Evolutionary conservation across 2,888 invertebrate species (phyloP).

Genomic region (Trissoscelio sp.): DNA sequence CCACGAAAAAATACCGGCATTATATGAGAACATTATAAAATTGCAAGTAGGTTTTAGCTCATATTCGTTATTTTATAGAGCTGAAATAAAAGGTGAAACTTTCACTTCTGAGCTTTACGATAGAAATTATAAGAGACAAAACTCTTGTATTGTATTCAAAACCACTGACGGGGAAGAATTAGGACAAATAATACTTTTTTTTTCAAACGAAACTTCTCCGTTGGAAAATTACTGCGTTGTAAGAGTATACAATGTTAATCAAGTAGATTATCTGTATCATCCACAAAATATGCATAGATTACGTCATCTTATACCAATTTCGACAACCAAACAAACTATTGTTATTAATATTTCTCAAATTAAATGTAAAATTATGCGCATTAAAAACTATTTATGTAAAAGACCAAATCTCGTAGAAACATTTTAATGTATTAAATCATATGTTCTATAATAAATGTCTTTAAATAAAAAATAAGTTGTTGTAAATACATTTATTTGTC

Average conservation of each 20-base stretch:
- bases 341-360: neutral
- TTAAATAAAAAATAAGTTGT: no score
- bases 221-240: neutral
- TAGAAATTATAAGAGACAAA: conserved; percentile 5
- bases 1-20: neutral
- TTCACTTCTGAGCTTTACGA: conserved; percentile 1
- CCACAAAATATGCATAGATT: conserved; percentile 11
- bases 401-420: conserved; percentile 1
- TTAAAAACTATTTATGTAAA: conserved; percentile 1
- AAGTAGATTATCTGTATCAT: conserved; percentile 1
- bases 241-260: conserved; percentile 2
- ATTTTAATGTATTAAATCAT: no score
- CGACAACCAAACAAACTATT: neutral
- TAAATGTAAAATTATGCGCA: conserved; percentile 4
- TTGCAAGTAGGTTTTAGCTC: neutral
- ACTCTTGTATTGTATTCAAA: neutral
- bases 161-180: neutral
- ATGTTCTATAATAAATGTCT: no score
- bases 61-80: neutral
- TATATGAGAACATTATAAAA: neutral
- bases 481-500: no score
- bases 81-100: neutral
- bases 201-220: neutral
- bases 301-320: neutral
- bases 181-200: conserved; percentile 2